phyloP scores from a whole-genome alignment of 2,888 invertebrate genomes.

The Onchidella celtica region DNA sequence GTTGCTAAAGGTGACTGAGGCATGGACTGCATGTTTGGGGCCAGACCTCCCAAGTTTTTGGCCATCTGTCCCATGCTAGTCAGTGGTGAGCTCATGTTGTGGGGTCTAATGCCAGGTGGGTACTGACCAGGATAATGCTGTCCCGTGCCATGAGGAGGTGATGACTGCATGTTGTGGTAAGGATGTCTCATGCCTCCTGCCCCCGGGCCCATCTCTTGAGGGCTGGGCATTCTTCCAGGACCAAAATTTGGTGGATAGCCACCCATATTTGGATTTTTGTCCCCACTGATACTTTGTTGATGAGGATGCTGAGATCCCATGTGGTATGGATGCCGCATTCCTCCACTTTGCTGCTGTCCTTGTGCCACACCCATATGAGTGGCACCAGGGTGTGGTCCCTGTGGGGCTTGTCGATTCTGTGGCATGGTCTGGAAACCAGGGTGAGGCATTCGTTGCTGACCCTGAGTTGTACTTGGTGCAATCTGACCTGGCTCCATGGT shows the following conservation, averaged over 20 bases:
- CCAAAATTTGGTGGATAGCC: constrained; percentile 26
- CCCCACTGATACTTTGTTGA: background rate
- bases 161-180: constrained; percentile 29
- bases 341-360: constrained; percentile 24
- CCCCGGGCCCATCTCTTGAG: background rate
- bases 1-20: constrained; percentile 6
- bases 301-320: constrained; percentile 5
- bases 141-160: constrained; percentile 22
- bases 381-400: background rate
- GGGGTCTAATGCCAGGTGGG: background rate
- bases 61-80: constrained; percentile 55
- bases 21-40: constrained; percentile 20
- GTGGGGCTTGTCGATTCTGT: constrained; percentile 34
- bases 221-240: background rate
- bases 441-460: constrained; percentile 14
- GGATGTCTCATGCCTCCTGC: constrained; percentile 22
- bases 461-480: background rate
- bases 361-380: constrained; percentile 24
- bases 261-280: background rate
- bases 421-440: constrained; percentile 32
- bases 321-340: constrained; percentile 24
- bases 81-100: constrained; percentile 43
- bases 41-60: constrained; percentile 34
- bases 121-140: constrained; percentile 40
- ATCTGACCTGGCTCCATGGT: constrained; percentile 37